Percentiles rank a stretch among this genome's conserved stretches.
phyloP scores from a whole-genome alignment of 2,888 invertebrate genomes.

The Eumacrocentrus americanus region DNA sequence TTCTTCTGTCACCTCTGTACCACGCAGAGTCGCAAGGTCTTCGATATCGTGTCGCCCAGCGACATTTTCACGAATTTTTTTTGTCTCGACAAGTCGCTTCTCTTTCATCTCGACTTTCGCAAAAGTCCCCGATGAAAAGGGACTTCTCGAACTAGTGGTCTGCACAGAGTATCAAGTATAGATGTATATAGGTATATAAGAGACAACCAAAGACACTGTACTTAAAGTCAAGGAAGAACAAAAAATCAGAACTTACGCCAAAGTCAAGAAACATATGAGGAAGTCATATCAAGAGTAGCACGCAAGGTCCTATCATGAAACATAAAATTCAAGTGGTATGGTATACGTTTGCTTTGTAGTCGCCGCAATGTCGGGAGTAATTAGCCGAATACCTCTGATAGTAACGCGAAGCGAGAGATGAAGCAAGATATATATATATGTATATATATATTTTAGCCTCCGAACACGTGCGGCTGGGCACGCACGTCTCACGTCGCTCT shows the following conservation, averaged over 20 bases:
- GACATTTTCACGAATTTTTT: background rate
- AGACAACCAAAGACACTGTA: too few relatives aligned
- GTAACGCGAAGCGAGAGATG: conserved; percentile 17
- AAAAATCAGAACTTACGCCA: too few relatives aligned
- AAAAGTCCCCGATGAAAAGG: too few relatives aligned
- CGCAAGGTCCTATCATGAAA: conserved; percentile 10
- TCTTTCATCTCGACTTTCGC: too few relatives aligned
- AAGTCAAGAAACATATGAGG: too few relatives aligned
- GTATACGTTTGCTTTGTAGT: conserved; percentile 22
- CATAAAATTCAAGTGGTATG: conserved; percentile 4
- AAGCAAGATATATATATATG: conserved; percentile 22
- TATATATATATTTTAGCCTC: conserved; percentile 12
- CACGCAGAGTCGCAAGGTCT: too few relatives aligned
- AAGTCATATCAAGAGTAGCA: background rate
- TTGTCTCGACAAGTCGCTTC: background rate
- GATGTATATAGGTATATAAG: too few relatives aligned
- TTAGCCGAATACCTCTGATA: conserved; percentile 23
- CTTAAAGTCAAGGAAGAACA: too few relatives aligned
- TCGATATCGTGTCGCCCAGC: too few relatives aligned
- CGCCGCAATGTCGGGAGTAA: conserved; percentile 21
- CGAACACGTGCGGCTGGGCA: conserved; percentile 8
- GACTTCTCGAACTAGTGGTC: too few relatives aligned
- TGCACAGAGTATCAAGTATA: too few relatives aligned
- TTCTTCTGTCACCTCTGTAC: too few relatives aligned
- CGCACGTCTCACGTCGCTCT: conserved; percentile 11